Conservation (phyloP, 2,797 vertebrate genomes). For the Thamnophis elegans region DNA sequence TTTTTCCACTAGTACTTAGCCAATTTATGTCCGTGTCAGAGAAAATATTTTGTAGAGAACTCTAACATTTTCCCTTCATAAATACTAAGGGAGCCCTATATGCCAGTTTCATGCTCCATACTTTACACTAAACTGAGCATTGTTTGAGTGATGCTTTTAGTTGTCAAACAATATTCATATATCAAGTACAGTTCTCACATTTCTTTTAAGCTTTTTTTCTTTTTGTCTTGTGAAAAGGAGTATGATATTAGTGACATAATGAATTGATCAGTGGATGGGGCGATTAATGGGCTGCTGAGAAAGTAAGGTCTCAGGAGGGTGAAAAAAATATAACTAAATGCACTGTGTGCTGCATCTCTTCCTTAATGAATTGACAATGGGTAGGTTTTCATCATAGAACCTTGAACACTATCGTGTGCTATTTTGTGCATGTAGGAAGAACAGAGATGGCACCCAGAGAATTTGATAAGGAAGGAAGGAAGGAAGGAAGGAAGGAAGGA, state of each 20-base stretch:
- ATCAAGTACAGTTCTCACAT: neutral
- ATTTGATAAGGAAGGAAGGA: neutral
- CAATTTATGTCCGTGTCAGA: neutral
- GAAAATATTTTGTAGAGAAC: neutral
- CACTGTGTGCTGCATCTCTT: neutral
- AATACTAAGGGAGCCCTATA: constrained; percentile 14
- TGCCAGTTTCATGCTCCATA: constrained; percentile 7
- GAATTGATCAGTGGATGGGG: constrained; percentile 1
- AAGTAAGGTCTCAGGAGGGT: neutral
- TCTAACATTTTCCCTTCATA: neutral
- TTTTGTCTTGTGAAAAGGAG: neutral
- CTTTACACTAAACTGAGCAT: neutral
- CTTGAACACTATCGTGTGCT: neutral
- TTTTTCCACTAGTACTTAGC: neutral
- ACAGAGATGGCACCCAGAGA: neutral
- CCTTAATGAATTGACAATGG: constrained; percentile 10
- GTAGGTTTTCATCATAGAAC: neutral
- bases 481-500: too few species aligned
- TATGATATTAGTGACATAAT: constrained; percentile 11
- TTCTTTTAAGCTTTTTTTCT: neutral
- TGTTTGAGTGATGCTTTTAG: neutral
- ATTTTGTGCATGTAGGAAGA: neutral
- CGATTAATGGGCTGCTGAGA: constrained; percentile 1
- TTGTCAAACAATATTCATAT: neutral
- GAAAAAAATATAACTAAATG: neutral